Percentiles rank a stretch among this genome's conserved stretches.
These are phyloP conservation scores for Brassicogethes aeneus DNA, from an alignment of 2,888 invertebrate species.

Conservation along the genomic window DNA sequence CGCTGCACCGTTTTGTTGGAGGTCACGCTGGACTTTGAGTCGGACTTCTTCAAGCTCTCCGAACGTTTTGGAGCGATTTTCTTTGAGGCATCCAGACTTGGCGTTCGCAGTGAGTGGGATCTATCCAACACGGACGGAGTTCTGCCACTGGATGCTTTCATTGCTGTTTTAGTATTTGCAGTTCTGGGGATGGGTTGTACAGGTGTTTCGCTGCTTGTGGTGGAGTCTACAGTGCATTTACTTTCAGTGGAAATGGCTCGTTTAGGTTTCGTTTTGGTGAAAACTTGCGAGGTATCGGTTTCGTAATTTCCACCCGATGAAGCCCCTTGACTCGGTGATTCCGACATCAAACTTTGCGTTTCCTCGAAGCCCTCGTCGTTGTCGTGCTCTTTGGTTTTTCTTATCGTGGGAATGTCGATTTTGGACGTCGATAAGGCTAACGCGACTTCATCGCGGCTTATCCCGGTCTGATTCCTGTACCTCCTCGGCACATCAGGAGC, in stretches of 20 bases:
- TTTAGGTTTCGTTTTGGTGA: slow-evolving; percentile 22
- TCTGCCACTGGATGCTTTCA: not conserved
- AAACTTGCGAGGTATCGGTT: slow-evolving; percentile 35
- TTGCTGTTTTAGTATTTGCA: not conserved
- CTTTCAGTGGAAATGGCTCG: slow-evolving; percentile 33
- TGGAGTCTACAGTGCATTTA: slow-evolving; percentile 43
- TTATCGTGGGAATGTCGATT: slow-evolving; percentile 33
- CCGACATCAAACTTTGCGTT: slow-evolving; percentile 79
- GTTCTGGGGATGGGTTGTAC: slow-evolving; percentile 17
- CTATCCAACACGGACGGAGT: not conserved
- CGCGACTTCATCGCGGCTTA: slow-evolving; percentile 61
- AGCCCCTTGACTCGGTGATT: slow-evolving; percentile 77
- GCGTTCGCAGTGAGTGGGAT: slow-evolving; percentile 17
- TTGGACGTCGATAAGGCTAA: slow-evolving; percentile 46
- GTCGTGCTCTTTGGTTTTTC: slow-evolving; percentile 52
- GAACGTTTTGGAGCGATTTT: slow-evolving; percentile 30
- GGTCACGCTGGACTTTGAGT: slow-evolving; percentile 27
- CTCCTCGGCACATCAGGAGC: slow-evolving; percentile 17
- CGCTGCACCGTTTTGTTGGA: slow-evolving; percentile 53
- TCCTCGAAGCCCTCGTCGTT: slow-evolving; percentile 90
- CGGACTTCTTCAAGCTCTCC: slow-evolving; percentile 36
- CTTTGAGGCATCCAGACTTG: slow-evolving; percentile 20
- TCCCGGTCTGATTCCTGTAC: slow-evolving; percentile 51
- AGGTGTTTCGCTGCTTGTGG: slow-evolving; percentile 39
- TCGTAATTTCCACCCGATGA: slow-evolving; percentile 57